Conservation (phyloP, 2,888 invertebrate species). For the Melanargia galathea region DNA sequence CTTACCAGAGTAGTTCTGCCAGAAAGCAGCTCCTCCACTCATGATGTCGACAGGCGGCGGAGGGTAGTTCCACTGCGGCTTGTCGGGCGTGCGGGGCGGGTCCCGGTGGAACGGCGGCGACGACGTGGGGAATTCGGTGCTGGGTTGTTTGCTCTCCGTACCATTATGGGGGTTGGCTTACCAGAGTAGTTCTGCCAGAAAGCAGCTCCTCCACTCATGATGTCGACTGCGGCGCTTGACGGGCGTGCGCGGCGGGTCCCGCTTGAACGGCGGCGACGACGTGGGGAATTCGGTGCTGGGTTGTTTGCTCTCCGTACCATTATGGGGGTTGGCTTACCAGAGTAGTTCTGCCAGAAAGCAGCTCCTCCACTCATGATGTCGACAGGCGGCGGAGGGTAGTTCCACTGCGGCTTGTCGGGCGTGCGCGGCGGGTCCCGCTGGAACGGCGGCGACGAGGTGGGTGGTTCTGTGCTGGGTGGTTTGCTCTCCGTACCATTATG, state of each 20-base stretch:
- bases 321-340: slow-evolving; percentile 84
- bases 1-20: slow-evolving; percentile 96
- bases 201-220: slow-evolving; percentile 92
- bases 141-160: no score
- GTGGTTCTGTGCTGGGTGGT: slow-evolving; percentile 73
- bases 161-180: no score
- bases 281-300: slow-evolving; percentile 73
- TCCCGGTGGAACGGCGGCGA: no score
- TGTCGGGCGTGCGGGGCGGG: no score
- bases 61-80: no score
- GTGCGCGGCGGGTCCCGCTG: slow-evolving; percentile 74
- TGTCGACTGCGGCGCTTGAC: slow-evolving; percentile 84
- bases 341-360: slow-evolving; percentile 96
- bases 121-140: no score
- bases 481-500: slow-evolving; percentile 76
- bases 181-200: slow-evolving; percentile 97
- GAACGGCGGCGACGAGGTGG: slow-evolving; percentile 73
- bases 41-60: slow-evolving; percentile 87
- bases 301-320: slow-evolving; percentile 76
- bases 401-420: slow-evolving; percentile 80
- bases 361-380: slow-evolving; percentile 93
- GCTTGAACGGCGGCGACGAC: slow-evolving; percentile 72
- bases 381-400: slow-evolving; percentile 77
- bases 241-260: slow-evolving; percentile 73
- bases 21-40: slow-evolving; percentile 92